Conservation (phyloP, 2,797 vertebrate species). For the Allochrocebus solatus region DNA sequence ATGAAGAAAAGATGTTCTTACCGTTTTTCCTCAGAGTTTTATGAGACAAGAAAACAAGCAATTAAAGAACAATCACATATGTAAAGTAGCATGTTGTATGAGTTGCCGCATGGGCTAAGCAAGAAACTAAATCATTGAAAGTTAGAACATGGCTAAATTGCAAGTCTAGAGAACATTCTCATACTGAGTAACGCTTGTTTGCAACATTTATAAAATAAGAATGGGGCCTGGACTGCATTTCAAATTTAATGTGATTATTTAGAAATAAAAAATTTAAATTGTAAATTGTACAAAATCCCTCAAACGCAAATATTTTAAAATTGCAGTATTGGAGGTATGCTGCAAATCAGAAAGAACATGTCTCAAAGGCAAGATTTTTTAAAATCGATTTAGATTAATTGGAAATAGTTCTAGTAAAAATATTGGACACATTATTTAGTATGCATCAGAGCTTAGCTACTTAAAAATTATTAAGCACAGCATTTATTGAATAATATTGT, state of each 20-base stretch:
- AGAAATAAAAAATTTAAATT: background rate
- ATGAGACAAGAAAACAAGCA: background rate
- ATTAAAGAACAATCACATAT: background rate
- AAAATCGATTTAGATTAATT: constrained; percentile 8
- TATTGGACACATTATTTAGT: background rate
- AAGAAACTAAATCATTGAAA: background rate
- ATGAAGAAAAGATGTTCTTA: background rate
- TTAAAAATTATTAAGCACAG: constrained; percentile 23
- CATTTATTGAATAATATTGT: constrained; percentile 49
- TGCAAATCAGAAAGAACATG: background rate
- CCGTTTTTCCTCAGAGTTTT: background rate
- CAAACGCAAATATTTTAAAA: background rate
- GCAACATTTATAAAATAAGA: background rate
- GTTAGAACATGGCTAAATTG: background rate
- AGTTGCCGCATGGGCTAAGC: background rate
- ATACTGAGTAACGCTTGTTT: background rate
- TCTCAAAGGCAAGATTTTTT: background rate
- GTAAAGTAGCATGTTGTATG: background rate
- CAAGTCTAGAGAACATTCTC: background rate
- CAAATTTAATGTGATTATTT: constrained; percentile 7
- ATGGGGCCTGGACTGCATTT: background rate
- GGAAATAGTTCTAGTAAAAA: constrained; percentile 16
- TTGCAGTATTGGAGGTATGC: background rate
- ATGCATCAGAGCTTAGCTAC: background rate
- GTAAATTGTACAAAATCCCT: background rate